Base-by-base conservation (phyloP, 2,888 invertebrate species). In the Sphaerolaimus hirsutus region DNA sequence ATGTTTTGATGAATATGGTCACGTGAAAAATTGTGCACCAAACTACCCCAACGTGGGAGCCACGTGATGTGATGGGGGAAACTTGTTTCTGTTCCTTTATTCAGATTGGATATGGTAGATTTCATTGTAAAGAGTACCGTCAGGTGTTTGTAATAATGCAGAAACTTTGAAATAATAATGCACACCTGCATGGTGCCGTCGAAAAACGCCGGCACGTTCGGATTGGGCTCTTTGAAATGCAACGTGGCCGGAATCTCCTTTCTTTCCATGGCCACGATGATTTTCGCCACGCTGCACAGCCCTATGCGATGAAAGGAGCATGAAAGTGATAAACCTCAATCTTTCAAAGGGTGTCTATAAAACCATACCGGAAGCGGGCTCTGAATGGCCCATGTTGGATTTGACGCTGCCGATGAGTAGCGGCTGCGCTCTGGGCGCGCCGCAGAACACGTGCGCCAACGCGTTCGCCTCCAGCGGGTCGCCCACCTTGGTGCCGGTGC, bases 311-410 rank as follows among this genome's bases (percentile, higher is more conserved):
- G 17, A 32, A 32, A 32, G 17, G 10, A 12, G 10, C 32, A 32
- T 32, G 17, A 32, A 32, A 12, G 17, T 32, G 32, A 17, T 17
- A 32, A 32, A 32, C 17, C 10, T 17, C 10, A 32, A 12, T 32
- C 32, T 32, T 32, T 32, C 32, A 10, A 32, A 32, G 10, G 10
- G 32, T 12, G 32, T 32, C 32, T 32, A 32, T 17, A 12, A 32
- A 12, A 32, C 45, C 14, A 45, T 50, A 60, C 66, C 67, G 46
- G 65, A 65, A 17, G 66, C 64, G 19, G 86, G 81, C 68, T 91
- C 91, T 2, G 87, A 77, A 64, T 91, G 91, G 1, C 91, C 91
- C 84, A 89, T 86, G 67, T 91, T 91, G 19, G 86, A 84, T 65
- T 91, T 91, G 0, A 87, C 81, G 0, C 87, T 87, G n/a, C 91